Conservation (phyloP, 2,888 invertebrate genomes). For the Papilio demoleus region DNA sequence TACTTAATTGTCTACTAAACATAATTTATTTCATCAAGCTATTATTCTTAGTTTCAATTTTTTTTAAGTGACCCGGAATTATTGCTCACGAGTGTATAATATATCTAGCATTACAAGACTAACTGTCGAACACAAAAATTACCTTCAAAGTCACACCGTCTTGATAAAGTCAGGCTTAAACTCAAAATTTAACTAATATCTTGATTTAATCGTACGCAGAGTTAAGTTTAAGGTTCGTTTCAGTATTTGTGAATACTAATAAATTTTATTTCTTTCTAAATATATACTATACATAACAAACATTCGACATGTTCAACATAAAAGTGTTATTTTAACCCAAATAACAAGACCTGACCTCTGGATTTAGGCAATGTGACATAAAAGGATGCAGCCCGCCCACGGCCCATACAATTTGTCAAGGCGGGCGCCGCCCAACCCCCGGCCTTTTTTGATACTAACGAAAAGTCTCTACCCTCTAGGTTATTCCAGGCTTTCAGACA, state of each 20-base stretch:
- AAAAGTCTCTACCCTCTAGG: conserved; percentile 26
- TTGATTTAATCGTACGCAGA: too few species aligned
- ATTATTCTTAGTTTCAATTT: too few species aligned
- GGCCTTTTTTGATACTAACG: conserved; percentile 41
- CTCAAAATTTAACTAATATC: too few species aligned
- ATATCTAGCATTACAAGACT: too few species aligned
- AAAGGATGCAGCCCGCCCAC: conserved; percentile 58
- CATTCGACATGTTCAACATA: conserved; percentile 6
- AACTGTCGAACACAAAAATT: too few species aligned
- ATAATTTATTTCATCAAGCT: too few species aligned
- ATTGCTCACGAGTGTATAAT: too few species aligned
- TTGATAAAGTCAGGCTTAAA: too few species aligned
- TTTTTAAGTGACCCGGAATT: too few species aligned
- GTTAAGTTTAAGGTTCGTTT: too few species aligned
- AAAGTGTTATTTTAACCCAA: conserved; percentile 33
- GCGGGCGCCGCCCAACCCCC: conserved; percentile 60
- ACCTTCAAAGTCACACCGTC: too few species aligned
- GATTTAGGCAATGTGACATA: conserved; percentile 24
- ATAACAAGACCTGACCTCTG: conserved; percentile 31
- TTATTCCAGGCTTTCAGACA: conserved; percentile 9
- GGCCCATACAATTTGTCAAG: conserved; percentile 54
- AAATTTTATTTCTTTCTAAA: not conserved
- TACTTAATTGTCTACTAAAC: too few species aligned
- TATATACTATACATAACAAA: not conserved
- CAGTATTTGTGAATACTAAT: not conserved